phyloP scores from a whole-genome alignment of 2,797 vertebrate species.

The Orientallactaga sibirica region DNA sequence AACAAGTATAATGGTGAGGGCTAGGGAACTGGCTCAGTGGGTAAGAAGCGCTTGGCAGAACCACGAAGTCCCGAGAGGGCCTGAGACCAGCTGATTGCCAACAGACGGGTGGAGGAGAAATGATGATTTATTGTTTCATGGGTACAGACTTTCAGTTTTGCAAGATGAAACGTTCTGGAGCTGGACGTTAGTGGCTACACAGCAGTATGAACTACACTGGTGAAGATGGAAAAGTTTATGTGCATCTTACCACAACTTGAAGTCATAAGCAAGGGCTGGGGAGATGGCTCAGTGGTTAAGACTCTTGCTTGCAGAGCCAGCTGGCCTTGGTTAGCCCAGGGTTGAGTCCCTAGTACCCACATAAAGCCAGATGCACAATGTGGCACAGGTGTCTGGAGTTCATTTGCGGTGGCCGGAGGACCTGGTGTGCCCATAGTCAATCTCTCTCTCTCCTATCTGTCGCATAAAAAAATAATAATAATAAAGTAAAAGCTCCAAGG shows the following conservation, averaged over 20 bases:
- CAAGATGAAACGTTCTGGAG: background rate
- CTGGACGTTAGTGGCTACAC: background rate
- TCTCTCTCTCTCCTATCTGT: too few relatives aligned
- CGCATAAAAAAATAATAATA: background rate
- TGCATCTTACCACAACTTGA: constrained; percentile 39
- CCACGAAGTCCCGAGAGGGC: too few relatives aligned
- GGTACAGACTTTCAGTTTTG: background rate
- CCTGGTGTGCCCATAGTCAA: too few relatives aligned
- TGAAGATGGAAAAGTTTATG: background rate
- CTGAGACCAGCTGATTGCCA: background rate
- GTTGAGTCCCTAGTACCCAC: too few relatives aligned
- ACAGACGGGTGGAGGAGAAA: background rate
- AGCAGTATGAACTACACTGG: background rate
- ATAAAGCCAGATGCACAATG: too few relatives aligned
- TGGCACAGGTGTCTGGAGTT: too few relatives aligned
- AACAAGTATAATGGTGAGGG: too few relatives aligned
- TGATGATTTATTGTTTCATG: background rate
- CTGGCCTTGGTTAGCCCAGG: background rate
- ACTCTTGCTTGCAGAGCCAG: background rate
- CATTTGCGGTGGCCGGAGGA: too few relatives aligned
- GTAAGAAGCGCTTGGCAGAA: too few relatives aligned
- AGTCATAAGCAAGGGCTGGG: background rate
- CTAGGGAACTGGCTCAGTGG: too few relatives aligned
- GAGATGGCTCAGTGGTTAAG: background rate
- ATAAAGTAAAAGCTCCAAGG: background rate